Conservation (phyloP, 2,888 invertebrate genomes). For the Thecophora atra region DNA sequence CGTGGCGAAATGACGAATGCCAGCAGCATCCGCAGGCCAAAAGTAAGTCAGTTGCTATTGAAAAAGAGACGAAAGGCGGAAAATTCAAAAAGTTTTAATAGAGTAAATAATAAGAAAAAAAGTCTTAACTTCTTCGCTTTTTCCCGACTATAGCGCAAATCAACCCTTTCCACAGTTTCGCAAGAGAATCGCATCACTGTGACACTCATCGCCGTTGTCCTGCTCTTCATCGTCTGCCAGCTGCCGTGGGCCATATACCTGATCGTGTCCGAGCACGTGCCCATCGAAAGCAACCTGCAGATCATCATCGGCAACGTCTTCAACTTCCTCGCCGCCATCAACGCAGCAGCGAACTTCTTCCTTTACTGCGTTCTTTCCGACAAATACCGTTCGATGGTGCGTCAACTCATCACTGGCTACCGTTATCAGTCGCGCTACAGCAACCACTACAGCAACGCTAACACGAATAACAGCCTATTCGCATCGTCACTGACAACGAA, state of each 20-base stretch:
- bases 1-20: constrained; percentile 70
- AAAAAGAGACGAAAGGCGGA: neutral
- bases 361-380: constrained; percentile 81
- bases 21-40: constrained; percentile 57
- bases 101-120: too few relatives aligned
- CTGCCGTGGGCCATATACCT: constrained; percentile 75
- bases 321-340: constrained; percentile 76
- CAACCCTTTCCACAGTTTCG: constrained; percentile 64
- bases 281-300: constrained; percentile 51
- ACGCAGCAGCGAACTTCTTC: constrained; percentile 81
- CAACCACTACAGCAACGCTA: constrained; percentile 52
- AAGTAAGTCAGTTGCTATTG: constrained; percentile 49
- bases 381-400: constrained; percentile 74
- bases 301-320: constrained; percentile 75
- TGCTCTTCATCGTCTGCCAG: constrained; percentile 79
- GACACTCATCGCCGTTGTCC: constrained; percentile 79
- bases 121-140: neutral
- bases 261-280: constrained; percentile 53
- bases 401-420: constrained; percentile 62
- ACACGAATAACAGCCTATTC: constrained; percentile 57
- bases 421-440: constrained; percentile 49
- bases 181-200: constrained; percentile 80
- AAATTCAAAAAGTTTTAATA: neutral
- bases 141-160: constrained; percentile 57
- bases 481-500: constrained; percentile 46